phyloP scores from a whole-genome alignment of 2,797 vertebrate genomes.

The Neostethus bicornis region DNA sequence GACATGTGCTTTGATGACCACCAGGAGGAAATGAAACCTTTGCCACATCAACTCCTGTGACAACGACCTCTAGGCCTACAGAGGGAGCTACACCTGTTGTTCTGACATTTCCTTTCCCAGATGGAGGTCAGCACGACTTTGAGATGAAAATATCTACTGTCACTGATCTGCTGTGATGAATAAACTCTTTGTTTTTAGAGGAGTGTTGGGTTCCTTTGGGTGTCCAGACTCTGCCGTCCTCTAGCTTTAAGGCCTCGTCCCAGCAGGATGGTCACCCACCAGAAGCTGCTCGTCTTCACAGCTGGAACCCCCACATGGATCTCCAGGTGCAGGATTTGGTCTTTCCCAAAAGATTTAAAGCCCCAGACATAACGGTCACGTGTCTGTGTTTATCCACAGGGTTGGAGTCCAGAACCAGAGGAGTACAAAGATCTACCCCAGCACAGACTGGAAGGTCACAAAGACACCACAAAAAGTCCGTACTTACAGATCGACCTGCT shows the following conservation, averaged over 20 bases:
- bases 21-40: slow-evolving; percentile 56
- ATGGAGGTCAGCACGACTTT: slow-evolving; percentile 67
- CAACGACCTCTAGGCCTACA: slow-evolving; percentile 55
- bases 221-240: slow-evolving; percentile 72
- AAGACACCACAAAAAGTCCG: slow-evolving; percentile 43
- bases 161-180: not conserved
- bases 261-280: slow-evolving; percentile 73
- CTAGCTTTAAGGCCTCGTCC: slow-evolving; percentile 79
- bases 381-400: slow-evolving; percentile 52
- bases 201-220: slow-evolving; percentile 85
- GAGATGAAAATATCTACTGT: not conserved
- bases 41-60: slow-evolving; percentile 51
- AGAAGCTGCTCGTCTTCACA: slow-evolving; percentile 67
- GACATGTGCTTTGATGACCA: not conserved
- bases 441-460: slow-evolving; percentile 63
- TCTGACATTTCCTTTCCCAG: slow-evolving; percentile 79
- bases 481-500: slow-evolving; percentile 86
- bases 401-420: slow-evolving; percentile 81
- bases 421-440: slow-evolving; percentile 69
- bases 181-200: slow-evolving; percentile 64
- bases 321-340: slow-evolving; percentile 75
- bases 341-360: too few relatives aligned
- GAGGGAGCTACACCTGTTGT: slow-evolving; percentile 56
- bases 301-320: slow-evolving; percentile 46
- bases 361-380: not conserved